Evolutionary conservation across 2,797 vertebrate species (phyloP).

Genomic region (Neostethus bicornis): DNA sequence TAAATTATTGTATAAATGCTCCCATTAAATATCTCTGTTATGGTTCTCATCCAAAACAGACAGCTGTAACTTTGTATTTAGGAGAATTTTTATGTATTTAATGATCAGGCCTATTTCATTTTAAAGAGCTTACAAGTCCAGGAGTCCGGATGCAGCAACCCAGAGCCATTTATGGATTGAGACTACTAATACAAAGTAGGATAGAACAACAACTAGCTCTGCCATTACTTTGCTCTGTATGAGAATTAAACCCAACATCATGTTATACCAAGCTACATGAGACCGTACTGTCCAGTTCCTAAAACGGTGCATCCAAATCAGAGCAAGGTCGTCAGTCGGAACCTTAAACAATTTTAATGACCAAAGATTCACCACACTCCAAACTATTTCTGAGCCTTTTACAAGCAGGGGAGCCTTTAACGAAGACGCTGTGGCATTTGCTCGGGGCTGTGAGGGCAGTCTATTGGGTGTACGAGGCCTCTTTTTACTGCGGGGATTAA

Average conservation of each 20-base stretch:
- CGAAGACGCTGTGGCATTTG: constrained; percentile 47
- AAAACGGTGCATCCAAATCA: constrained; percentile 27
- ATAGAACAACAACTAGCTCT: not conserved
- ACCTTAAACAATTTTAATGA: constrained; percentile 53
- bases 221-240: not conserved
- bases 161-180: not conserved
- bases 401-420: constrained; percentile 63
- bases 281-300: constrained; percentile 12
- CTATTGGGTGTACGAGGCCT: constrained; percentile 47
- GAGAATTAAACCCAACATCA: constrained; percentile 1
- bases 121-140: too few species aligned
- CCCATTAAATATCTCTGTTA: not conserved
- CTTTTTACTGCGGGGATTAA: constrained; percentile 55
- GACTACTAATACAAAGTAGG: not conserved
- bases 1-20: not conserved
- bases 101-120: too few species aligned
- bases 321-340: constrained; percentile 52
- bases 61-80: not conserved
- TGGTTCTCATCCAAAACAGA: not conserved
- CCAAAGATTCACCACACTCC: constrained; percentile 63
- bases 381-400: constrained; percentile 71
- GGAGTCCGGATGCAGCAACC: too few species aligned
- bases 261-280: constrained; percentile 3
- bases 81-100: too few species aligned
- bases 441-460: constrained; percentile 40